Evolutionary conservation across 2,888 invertebrate species (phyloP), one percentile per base, ranked within the genome.

Genomic region (Parasteatoda lunata): DNA sequence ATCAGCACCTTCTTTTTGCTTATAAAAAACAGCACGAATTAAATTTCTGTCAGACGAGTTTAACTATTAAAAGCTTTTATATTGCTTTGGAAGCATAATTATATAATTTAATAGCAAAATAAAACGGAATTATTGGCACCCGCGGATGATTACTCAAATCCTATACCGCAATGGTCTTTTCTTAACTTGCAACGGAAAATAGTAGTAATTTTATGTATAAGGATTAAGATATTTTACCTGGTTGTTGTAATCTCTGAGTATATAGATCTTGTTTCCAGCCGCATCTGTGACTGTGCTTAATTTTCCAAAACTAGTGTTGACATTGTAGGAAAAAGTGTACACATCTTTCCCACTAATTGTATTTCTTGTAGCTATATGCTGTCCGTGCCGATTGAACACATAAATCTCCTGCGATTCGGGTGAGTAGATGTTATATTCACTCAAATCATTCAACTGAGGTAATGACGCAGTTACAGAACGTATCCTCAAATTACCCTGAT

Each of bases 321-420:
- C 92, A 84, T 92, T 92, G 93, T 99, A 99, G 45, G 98, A 94
- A 93, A 99, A 99, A 71, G 97, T 96, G 92, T 98, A 98, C 91
- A 97, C 94, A 7, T 96, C 96, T 92, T 97, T 96, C 69, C 96
- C 97, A 15, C 98, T 98, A 75, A 98, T 96, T 15, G 93, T 92
- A 92, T 98, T 98, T 92, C 96, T 96, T 2, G 98, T 98, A 48
- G 96, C 96, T 49, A 97, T 96, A 92, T 99, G 99, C 92, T 98
- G 98, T 0, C 99, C 99, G 91, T 97, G 90, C 5, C 96, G 94
- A 92, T 97, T 97, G 92, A 97, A 97, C 0, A 97, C 96, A 91
- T 97, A 97, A 89, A 98, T 94, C 93, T 99, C 98, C 89, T 97
- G 96, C 0, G 97, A 96, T 8, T 97, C 96, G 65, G 98, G 96